A percentile compares a stretch with the other conserved stretches of the same genome.
Conservation (phyloP, 1,140 invertebrate genomes). For the Conus ventricosus region DNA sequence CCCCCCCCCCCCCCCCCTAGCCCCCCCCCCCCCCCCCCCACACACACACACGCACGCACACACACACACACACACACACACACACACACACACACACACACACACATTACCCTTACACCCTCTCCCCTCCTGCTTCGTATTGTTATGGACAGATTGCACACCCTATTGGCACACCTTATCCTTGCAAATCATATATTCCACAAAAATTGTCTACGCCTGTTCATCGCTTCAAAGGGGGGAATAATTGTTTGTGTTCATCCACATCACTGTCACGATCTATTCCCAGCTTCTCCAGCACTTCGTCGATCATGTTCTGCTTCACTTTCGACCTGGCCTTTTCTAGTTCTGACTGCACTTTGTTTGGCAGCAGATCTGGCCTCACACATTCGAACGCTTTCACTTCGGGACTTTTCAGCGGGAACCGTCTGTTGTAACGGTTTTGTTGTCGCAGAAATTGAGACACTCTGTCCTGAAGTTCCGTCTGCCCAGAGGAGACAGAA, state of each 20-base stretch:
- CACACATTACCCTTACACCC: no score
- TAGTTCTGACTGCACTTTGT: background rate
- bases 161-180: no score
- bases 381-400: background rate
- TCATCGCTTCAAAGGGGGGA: background rate
- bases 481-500: background rate
- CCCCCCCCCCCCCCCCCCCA: no score
- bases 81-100: no score
- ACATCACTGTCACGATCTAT: background rate
- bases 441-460: conserved; percentile 1
- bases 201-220: background rate
- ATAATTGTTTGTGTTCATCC: background rate
- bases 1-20: no score
- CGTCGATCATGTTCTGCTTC: background rate
- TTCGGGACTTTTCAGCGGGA: conserved; percentile 14
- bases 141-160: no score
- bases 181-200: no score
- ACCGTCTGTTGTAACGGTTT: conserved; percentile 7
- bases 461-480: background rate
- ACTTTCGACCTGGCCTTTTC: background rate
- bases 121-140: no score
- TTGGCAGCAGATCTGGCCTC: conserved; percentile 20
- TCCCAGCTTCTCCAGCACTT: conserved; percentile 23
- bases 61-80: no score
- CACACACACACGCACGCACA: no score